Evolutionary conservation across 2,113 vertebrate genomes (phyloP).

Genomic region (Calonectris borealis): DNA sequence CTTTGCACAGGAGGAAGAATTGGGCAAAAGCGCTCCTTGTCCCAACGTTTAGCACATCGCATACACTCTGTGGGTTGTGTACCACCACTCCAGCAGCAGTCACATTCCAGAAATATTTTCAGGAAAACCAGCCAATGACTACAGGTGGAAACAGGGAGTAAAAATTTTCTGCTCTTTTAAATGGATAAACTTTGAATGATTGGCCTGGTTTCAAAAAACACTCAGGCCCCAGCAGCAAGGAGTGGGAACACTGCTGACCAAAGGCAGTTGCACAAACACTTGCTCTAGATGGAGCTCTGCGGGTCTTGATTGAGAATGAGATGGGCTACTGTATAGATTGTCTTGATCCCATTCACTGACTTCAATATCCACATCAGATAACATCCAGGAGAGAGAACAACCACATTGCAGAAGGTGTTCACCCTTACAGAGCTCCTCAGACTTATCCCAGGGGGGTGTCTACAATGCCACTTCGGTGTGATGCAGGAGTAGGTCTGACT

Average conservation of each 20-base stretch:
- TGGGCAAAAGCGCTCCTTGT: not conserved
- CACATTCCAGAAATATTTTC: not conserved
- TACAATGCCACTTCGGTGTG: fast-evolving
- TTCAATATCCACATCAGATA: not conserved
- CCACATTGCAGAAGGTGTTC: not conserved
- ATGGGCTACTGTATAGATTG: not conserved
- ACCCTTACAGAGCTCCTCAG: not conserved
- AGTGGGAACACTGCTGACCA: not conserved
- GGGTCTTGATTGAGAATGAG: not conserved
- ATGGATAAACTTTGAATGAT: not conserved
- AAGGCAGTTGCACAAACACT: not conserved
- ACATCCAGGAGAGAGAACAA: not conserved
- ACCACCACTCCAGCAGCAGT: not conserved
- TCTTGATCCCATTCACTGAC: not conserved
- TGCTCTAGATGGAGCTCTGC: not conserved
- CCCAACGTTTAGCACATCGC: too few relatives aligned
- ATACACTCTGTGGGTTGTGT: not conserved
- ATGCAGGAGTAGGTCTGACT: not conserved
- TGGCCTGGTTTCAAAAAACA: not conserved
- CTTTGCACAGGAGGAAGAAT: not conserved
- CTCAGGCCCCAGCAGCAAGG: not conserved
- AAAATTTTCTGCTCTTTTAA: not conserved
- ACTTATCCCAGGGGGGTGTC: too few relatives aligned
- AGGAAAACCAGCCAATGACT: not conserved
- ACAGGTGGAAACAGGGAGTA: not conserved